These are phyloP conservation scores for Channa argus DNA, from an alignment of 2,113 vertebrate species.

Conservation along the genomic window DNA sequence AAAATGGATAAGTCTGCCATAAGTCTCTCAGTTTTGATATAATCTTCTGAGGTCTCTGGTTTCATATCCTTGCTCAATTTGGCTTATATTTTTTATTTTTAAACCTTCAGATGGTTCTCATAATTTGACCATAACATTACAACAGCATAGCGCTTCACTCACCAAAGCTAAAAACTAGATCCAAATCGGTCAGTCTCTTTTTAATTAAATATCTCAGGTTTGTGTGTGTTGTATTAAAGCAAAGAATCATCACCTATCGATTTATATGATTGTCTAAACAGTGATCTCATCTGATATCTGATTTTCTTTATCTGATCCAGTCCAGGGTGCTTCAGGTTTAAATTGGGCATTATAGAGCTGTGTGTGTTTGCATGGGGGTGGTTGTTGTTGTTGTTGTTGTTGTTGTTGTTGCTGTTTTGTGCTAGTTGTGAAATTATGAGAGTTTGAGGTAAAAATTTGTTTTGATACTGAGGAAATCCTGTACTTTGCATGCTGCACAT, in stretches of 20 bases:
- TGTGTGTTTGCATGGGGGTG: too few species aligned
- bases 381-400: too few species aligned
- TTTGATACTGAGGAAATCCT: too few species aligned
- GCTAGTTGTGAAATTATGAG: too few species aligned
- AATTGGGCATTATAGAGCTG: slow-evolving; percentile 21
- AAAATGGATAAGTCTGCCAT: slow-evolving; percentile 26
- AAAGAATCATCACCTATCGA: slow-evolving; percentile 62
- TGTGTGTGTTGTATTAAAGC: slow-evolving; percentile 63
- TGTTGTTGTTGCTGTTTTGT: too few species aligned
- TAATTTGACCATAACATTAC: slow-evolving; percentile 8
- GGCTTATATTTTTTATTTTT: slow-evolving; percentile 31
- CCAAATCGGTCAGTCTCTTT: slow-evolving; percentile 34
- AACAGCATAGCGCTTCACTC: slow-evolving; percentile 16
- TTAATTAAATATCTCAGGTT: slow-evolving; percentile 64
- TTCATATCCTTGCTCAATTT: slow-evolving; percentile 31
- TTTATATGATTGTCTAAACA: slow-evolving; percentile 19
- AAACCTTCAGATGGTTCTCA: slow-evolving; percentile 17
- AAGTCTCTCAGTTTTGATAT: slow-evolving; percentile 37
- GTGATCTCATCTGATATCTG: slow-evolving; percentile 58
- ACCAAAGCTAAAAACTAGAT: slow-evolving; percentile 14
- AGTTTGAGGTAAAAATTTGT: too few species aligned
- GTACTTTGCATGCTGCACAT: too few species aligned
- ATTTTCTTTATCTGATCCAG: slow-evolving; percentile 46
- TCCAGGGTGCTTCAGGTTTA: slow-evolving; percentile 36
- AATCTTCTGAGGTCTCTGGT: slow-evolving; percentile 40